Evolutionary conservation across 2,797 vertebrate species (phyloP).

Genomic region (Hyperoplus lanceolatus): DNA sequence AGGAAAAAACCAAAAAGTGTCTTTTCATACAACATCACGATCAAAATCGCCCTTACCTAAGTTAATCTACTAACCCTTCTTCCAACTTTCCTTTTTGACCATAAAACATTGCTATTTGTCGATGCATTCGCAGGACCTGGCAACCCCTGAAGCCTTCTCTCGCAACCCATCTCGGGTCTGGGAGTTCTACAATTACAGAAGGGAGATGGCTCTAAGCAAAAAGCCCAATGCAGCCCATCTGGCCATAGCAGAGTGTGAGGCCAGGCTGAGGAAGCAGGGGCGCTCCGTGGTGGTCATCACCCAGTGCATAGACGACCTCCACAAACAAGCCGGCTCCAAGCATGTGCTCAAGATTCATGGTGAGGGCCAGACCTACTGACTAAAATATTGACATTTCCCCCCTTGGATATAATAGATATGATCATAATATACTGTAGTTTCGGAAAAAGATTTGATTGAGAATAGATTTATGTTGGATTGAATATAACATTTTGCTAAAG

Average conservation of each 20-base stretch:
- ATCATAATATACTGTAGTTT: neutral
- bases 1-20: slow-evolving; percentile 33
- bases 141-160: slow-evolving; percentile 92
- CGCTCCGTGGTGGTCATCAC: slow-evolving; percentile 92
- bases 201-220: slow-evolving; percentile 89
- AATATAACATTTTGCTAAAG: neutral
- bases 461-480: neutral
- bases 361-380: slow-evolving; percentile 71
- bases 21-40: slow-evolving; percentile 8
- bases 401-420: neutral
- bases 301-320: slow-evolving; percentile 95
- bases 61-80: too few species aligned
- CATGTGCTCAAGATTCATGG: slow-evolving; percentile 93
- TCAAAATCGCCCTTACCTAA: neutral
- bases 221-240: slow-evolving; percentile 90
- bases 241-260: slow-evolving; percentile 93
- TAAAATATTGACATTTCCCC: neutral
- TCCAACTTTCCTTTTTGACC: neutral
- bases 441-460: neutral
- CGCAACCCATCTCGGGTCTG: slow-evolving; percentile 93
- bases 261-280: slow-evolving; percentile 89
- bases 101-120: slow-evolving; percentile 1
- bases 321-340: slow-evolving; percentile 92
- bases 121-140: slow-evolving; percentile 88
- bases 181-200: slow-evolving; percentile 97